Evolutionary conservation across 1,140 invertebrate genomes (phyloP).

Genomic region (Drosophila sproati): DNA sequence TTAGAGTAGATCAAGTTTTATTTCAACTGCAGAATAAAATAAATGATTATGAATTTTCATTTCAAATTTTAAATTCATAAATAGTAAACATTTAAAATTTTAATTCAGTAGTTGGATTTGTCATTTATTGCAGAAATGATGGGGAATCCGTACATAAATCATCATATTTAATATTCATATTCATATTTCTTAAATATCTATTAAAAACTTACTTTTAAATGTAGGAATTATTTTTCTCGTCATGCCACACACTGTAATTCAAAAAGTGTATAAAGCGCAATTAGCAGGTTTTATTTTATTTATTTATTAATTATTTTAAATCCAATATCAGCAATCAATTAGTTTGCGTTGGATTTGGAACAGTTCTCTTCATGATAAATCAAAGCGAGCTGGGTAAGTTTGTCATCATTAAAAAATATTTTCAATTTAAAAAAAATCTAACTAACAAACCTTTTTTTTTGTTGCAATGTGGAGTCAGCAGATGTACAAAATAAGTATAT

Average conservation of each 20-base stretch:
- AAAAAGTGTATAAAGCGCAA: no score
- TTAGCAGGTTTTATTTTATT: no score
- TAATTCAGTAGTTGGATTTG: not conserved
- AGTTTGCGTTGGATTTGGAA: slow-evolving; percentile 68
- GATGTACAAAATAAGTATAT: not conserved
- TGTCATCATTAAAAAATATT: slow-evolving; percentile 51
- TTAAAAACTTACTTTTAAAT: no score
- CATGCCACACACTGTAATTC: no score
- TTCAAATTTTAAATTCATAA: not conserved
- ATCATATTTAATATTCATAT: not conserved
- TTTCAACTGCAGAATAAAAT: not conserved
- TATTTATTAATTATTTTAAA: no score
- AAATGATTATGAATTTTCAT: not conserved
- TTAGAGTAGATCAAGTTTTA: not conserved
- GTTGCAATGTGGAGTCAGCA: not conserved
- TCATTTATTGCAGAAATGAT: not conserved
- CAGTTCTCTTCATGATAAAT: slow-evolving; percentile 70
- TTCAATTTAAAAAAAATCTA: not conserved
- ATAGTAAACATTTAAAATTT: not conserved
- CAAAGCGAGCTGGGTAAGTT: slow-evolving; percentile 78
- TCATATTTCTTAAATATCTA: no score
- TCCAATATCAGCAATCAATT: slow-evolving; percentile 35
- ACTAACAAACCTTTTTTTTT: not conserved
- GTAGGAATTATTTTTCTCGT: no score
- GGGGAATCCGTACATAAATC: not conserved